phyloP scores from a whole-genome alignment of 2,888 invertebrate species.

The Dryococelus australis region DNA sequence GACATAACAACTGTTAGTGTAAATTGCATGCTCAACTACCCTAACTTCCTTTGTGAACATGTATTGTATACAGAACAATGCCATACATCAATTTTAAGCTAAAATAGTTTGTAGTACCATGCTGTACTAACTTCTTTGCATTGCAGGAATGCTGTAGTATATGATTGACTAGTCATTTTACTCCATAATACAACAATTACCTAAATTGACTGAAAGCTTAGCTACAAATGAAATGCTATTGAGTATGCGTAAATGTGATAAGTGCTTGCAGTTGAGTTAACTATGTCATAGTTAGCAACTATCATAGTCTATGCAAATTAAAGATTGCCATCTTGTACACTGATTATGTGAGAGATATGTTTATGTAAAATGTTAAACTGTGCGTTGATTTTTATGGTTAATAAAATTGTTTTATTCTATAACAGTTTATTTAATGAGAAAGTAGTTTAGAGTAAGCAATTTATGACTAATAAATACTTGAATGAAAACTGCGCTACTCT shows the following conservation, averaged over 20 bases:
- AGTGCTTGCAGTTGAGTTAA: constrained; percentile 2
- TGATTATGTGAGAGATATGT: background rate
- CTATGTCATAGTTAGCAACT: background rate
- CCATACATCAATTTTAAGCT: background rate
- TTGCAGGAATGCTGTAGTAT: background rate
- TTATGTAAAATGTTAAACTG: constrained; percentile 26
- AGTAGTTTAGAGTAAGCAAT: background rate
- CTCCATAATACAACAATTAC: background rate
- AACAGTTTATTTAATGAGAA: background rate
- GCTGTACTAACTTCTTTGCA: background rate
- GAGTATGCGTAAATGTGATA: background rate
- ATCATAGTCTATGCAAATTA: constrained; percentile 6
- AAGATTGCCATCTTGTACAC: constrained; percentile 16
- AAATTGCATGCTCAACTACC: background rate
- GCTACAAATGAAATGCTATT: constrained; percentile 2
- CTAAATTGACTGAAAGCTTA: constrained; percentile 1
- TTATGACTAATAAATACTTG: background rate
- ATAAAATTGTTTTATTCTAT: constrained; percentile 25
- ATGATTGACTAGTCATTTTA: background rate
- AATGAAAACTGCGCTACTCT: background rate
- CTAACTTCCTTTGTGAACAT: background rate
- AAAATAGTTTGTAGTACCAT: background rate
- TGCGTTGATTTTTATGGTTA: constrained; percentile 19
- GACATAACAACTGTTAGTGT: background rate
- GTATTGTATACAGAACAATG: background rate